These are phyloP conservation scores for Eledone cirrhosa DNA, from an alignment of 2,888 invertebrate species.

Conservation along the genomic window DNA sequence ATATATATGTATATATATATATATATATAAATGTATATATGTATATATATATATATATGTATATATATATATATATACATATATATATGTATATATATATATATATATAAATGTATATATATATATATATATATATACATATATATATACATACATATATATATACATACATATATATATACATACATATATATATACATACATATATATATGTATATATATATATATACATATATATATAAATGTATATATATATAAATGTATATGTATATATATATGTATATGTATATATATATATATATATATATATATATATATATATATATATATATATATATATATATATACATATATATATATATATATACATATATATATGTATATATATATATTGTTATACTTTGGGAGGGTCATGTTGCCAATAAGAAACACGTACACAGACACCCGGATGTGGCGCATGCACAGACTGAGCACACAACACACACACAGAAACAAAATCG, in stretches of 20 bases:
- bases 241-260: constrained; percentile 4
- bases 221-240: too few relatives aligned
- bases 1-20: neutral
- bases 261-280: neutral
- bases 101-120: neutral
- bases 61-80: neutral
- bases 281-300: neutral
- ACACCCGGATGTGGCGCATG: too few relatives aligned
- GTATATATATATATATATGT: neutral
- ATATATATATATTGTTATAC: too few relatives aligned
- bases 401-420: too few relatives aligned
- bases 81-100: constrained; percentile 11
- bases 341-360: neutral
- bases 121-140: neutral
- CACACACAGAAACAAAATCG: too few relatives aligned
- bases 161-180: neutral
- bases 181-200: too few relatives aligned
- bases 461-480: too few relatives aligned
- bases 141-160: neutral
- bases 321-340: neutral
- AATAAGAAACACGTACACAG: too few relatives aligned
- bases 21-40: neutral
- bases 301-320: constrained; percentile 18
- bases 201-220: too few relatives aligned
- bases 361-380: neutral